These are phyloP conservation scores for Tortricodes alternella DNA, from an alignment of 2,888 invertebrate genomes.

Conservation along the genomic window DNA sequence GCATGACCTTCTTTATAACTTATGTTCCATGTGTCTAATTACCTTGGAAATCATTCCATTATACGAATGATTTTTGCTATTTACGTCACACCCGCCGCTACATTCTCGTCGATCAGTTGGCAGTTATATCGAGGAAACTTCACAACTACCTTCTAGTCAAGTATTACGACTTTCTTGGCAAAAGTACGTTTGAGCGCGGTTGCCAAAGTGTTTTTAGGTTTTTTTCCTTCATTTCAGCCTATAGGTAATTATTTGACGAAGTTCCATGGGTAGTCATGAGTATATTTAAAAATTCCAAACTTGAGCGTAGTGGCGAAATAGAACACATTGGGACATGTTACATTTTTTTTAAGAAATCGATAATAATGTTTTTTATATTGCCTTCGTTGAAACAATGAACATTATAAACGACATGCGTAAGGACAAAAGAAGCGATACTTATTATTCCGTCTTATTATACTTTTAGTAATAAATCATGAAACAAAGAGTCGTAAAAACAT, in stretches of 20 bases:
- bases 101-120: conserved; percentile 29
- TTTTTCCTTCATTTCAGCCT: conserved; percentile 18
- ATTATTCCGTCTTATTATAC: not conserved
- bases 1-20: not conserved
- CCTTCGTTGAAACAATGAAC: too few species aligned
- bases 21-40: not conserved
- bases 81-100: conserved; percentile 21
- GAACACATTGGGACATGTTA: not conserved
- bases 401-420: not conserved
- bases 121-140: conserved; percentile 32
- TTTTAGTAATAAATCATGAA: conserved; percentile 29
- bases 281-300: too few species aligned
- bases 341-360: too few species aligned
- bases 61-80: conserved; percentile 3
- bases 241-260: not conserved
- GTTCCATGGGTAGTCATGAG: too few species aligned
- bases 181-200: conserved; percentile 31
- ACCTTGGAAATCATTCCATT: not conserved
- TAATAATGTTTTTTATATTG: too few species aligned
- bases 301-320: too few species aligned
- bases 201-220: conserved; percentile 31
- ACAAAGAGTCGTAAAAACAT: conserved; percentile 36
- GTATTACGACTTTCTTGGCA: conserved; percentile 36
- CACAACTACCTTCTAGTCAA: conserved; percentile 34
- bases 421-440: not conserved